Evolutionary conservation across 2,113 vertebrate genomes (phyloP).

Genomic region (Nyctereutes procyonoides): DNA sequence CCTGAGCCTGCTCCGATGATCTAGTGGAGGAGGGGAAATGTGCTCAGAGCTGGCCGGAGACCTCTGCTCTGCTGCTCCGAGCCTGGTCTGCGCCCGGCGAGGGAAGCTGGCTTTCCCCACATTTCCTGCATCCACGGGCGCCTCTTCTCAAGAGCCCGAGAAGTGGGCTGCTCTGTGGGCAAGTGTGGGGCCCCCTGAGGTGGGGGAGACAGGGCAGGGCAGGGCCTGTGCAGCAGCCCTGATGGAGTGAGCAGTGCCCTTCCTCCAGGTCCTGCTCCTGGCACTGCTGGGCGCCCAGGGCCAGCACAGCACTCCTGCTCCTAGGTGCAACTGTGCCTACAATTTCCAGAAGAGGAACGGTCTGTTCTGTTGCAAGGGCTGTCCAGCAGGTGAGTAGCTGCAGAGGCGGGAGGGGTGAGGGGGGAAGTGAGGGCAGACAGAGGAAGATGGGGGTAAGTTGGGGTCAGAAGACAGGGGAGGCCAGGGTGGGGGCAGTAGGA

Average conservation of each 20-base stretch:
- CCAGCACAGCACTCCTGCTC: not conserved
- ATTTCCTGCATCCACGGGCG: not conserved
- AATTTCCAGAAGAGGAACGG: not conserved
- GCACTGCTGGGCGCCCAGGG: not conserved
- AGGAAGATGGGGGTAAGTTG: not conserved
- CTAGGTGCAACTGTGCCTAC: not conserved
- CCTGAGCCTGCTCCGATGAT: not conserved
- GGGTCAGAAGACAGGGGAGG: not conserved
- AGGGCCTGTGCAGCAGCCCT: not conserved
- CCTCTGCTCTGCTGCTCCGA: not conserved
- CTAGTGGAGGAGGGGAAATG: not conserved
- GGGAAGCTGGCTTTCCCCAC: not conserved
- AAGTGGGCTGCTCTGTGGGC: not conserved
- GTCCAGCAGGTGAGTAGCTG: slow-evolving; percentile 73
- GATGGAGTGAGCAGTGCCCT: not conserved
- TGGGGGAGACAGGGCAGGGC: not conserved
- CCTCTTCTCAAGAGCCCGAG: not conserved
- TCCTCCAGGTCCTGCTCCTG: slow-evolving; percentile 61
- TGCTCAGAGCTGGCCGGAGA: not conserved
- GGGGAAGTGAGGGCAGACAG: not conserved
- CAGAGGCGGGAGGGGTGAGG: not conserved
- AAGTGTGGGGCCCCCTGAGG: not conserved
- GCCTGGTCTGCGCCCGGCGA: no score
- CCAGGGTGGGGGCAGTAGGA: no score
- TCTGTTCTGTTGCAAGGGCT: slow-evolving; percentile 73